These are phyloP conservation scores for Piaya cayana DNA, from an alignment of 2,113 vertebrate genomes.

Conservation along the genomic window DNA sequence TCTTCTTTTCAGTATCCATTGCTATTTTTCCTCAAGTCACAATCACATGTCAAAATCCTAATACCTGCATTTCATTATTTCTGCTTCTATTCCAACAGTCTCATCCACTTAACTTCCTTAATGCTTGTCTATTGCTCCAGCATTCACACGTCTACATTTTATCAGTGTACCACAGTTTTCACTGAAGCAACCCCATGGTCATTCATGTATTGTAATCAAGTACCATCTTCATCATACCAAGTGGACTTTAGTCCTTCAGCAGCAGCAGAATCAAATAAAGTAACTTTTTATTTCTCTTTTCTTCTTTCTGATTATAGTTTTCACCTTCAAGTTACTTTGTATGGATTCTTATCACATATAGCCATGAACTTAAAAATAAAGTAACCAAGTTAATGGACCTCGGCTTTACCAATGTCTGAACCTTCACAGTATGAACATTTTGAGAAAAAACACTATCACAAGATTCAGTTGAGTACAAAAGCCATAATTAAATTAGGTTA, in stretches of 20 bases:
- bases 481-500: background rate
- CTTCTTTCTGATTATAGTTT: background rate
- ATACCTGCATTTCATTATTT: constrained; percentile 18
- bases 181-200: background rate
- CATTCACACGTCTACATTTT: background rate
- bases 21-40: background rate
- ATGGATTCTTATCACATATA: background rate
- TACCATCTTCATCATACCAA: background rate
- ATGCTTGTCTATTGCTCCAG: background rate
- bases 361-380: background rate
- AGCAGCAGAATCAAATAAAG: background rate
- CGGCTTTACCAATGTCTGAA: background rate
- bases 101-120: constrained; percentile 3
- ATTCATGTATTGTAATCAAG: background rate
- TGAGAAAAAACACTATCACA: background rate
- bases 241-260: background rate
- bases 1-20: background rate
- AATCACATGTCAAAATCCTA: constrained; percentile 8
- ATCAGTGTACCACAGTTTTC: background rate
- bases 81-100: background rate
- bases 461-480: background rate
- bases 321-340: background rate
- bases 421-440: background rate
- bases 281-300: background rate
- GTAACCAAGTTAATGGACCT: background rate